Base-by-base conservation (phyloP, 2,113 vertebrate species). In the Sprattus sprattus region DNA sequence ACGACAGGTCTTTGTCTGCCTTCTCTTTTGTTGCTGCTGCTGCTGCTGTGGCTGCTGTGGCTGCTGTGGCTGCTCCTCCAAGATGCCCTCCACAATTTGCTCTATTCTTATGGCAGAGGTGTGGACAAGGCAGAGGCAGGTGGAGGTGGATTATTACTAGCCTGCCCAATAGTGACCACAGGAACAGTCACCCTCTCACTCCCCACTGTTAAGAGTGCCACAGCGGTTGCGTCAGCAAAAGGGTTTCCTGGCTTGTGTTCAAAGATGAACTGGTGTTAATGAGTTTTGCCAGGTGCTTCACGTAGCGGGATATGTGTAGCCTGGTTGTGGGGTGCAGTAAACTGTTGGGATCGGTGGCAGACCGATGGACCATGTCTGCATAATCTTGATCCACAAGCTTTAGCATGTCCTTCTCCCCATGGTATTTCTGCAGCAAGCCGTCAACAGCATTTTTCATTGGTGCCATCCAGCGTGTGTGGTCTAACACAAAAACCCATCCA, bases 241-340 rank as follows among this genome's bases (percentile, higher is more conserved):
- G 78, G 28, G 46, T 67, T 49, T 81, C 45, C 3, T 28, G 75
- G 10, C 49, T 47, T 2, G 71, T 45, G 52, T 88, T 88, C 1
- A 88, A 45, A 5, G 82, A 83, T 2, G 84, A 81, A 22, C 67
- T 86, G 82, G 81, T 82, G 64, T 88, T 85, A 4, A 44, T 28
- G 0, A 54, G 20, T 47, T 83, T 88, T 47, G 82, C 86, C 75
- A 81, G 50, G 16, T 84, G 71, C 47, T 84, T 81, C 44, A 84
- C 2, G 47, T 87, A 83, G 0, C 25, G 39, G 11, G 39, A 60
- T 20, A 87, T 87, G 50, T 87, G 50, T 8, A 25, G 49, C n/a
- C 4, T 28, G 46, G 81, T 75, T 47, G 57, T 85, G 1, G 81
- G 46, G 20, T 82, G 83, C 11, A 85, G 39, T 5, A 87, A 20